Base-by-base conservation (phyloP, 2,888 invertebrate genomes). In the Tachina fera region DNA sequence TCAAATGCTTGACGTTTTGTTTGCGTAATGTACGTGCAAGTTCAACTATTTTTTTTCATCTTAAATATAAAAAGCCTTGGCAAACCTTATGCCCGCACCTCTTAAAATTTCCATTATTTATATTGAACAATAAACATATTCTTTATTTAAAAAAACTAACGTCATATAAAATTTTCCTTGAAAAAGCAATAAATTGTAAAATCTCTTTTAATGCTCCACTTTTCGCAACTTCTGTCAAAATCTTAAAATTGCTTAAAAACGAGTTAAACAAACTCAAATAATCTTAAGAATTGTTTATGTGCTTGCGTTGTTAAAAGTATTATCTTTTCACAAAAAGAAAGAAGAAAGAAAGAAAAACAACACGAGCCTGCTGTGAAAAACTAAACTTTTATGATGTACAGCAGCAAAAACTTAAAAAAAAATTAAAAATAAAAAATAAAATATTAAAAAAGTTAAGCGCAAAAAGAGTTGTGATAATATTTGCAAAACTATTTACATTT, bases 401-500 rank as follows among this genome's bases (percentile, higher is more conserved):
- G 53, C 43, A 45, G 3, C 16, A 68, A 9, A 67, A 49, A 39
- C 13, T 31, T 13, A 39, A n/a, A 16, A 61, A 10, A 6, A 43
- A 43, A 71, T 31, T 31, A 31, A 31, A 31, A 31, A 31, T 31
- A 61, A 39, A 61, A 51, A 75, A 56, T 9, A 22, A 61, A 58
- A 58, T 65, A 61, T 58, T 72, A 56, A 56, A 72, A 72, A 82
- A 82, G 77, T 84, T 81, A 1, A 58, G 47, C 63, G 84, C 71
- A 84, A 77, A 80, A 83, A 61, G 88, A 88, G 88, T 89, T 91
- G 90, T 90, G 88, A 91, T 91, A 91, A 91, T 91, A 90, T 91
- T 91, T 91, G 87, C 88, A 88, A 90, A 90, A 90, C 91, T 91
- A 91, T 90, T 90, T 90, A 90, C 91, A 87, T 86, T 86, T 76